phyloP scores from a whole-genome alignment of 2,888 invertebrate species.

The Nemurella pictetii region DNA sequence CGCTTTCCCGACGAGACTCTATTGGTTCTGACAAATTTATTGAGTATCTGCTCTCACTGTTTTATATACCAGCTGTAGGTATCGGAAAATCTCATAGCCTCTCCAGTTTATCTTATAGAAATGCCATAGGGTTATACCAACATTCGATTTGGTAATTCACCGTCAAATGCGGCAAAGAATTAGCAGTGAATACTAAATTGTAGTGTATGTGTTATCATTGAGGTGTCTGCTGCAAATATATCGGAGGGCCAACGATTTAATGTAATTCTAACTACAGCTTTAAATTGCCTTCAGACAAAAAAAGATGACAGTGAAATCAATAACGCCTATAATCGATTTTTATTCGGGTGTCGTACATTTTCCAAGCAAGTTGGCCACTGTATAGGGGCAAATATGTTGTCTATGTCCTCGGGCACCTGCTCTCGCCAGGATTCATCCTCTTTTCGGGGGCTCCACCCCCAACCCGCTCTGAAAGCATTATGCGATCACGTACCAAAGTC shows the following conservation, averaged over 20 bases:
- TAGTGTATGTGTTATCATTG: too few species aligned
- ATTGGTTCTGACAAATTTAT: background rate
- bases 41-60: background rate
- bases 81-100: too few species aligned
- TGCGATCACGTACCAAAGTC: slow-evolving; percentile 16
- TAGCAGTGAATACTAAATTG: too few species aligned
- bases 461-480: background rate
- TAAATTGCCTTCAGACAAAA: too few species aligned
- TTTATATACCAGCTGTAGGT: too few species aligned
- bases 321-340: background rate
- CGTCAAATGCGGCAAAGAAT: too few species aligned
- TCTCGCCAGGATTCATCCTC: background rate
- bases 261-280: too few species aligned
- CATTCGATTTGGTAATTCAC: too few species aligned
- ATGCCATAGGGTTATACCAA: too few species aligned
- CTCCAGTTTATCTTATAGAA: too few species aligned
- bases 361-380: background rate
- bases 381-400: background rate
- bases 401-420: slow-evolving; percentile 1
- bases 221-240: too few species aligned
- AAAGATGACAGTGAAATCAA: background rate
- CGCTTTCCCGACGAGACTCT: background rate
- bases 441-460: background rate
- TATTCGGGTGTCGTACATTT: background rate
- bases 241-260: too few species aligned